phyloP scores from a whole-genome alignment of 2,888 invertebrate genomes.

The Ennomos fuscantarius region DNA sequence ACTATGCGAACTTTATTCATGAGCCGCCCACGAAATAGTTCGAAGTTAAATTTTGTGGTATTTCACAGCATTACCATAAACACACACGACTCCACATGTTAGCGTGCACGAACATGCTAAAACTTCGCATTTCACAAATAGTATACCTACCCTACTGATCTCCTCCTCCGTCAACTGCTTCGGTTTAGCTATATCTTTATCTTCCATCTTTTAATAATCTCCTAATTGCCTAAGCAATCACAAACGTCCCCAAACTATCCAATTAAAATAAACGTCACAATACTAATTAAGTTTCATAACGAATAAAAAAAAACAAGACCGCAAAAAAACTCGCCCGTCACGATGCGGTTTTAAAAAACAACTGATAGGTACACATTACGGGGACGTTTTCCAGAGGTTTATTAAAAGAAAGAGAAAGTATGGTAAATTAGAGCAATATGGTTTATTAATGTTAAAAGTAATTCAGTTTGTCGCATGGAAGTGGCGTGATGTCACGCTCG shows the following conservation, averaged over 20 bases:
- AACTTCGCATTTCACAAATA: conserved; percentile 19
- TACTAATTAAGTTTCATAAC: conserved; percentile 45
- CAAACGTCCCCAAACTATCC: conserved; percentile 32
- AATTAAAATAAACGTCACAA: conserved; percentile 45
- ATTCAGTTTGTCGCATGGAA: conserved; percentile 67
- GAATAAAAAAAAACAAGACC: conserved; percentile 46
- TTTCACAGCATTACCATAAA: conserved; percentile 27
- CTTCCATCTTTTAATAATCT: conserved; percentile 51
- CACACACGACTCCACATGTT: conserved; percentile 25
- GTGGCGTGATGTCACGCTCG: conserved; percentile 70
- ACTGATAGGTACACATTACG: conserved; percentile 75
- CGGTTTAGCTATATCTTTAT: conserved; percentile 57
- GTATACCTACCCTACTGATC: conserved; percentile 69
- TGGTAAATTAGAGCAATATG: conserved; percentile 82
- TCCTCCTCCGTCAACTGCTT: conserved; percentile 76
- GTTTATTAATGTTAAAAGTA: conserved; percentile 83
- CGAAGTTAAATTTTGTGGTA: conserved; percentile 21
- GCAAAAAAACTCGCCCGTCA: conserved; percentile 71
- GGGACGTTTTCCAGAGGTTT: conserved; percentile 74
- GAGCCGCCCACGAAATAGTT: conserved; percentile 5
- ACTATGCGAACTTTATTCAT: conserved; percentile 6
- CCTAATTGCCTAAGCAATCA: conserved; percentile 21
- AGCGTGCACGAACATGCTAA: conserved; percentile 22
- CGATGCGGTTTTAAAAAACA: conserved; percentile 79
- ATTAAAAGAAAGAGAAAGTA: conserved; percentile 82